Conservation (phyloP, 2,888 invertebrate genomes). For the Eucriotettix oculatus region DNA sequence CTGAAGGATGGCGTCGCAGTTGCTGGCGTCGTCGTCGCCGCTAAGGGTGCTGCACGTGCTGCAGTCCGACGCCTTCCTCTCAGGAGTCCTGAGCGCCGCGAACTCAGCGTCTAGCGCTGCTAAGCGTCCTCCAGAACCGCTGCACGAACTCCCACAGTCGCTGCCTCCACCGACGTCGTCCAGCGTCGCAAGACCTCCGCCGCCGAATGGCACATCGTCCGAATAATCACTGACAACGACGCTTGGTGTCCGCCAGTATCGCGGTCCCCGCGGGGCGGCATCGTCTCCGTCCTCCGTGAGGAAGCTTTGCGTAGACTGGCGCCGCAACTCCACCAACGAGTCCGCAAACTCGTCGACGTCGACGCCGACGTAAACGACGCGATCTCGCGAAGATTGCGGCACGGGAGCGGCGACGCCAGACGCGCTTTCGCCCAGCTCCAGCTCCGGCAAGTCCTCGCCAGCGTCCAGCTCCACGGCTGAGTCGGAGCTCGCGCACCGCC, state of each 20-base stretch:
- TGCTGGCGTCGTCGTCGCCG: conserved; percentile 41
- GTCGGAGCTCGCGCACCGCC: no score
- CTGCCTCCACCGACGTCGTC: conserved; percentile 1
- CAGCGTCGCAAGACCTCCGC: conserved; percentile 10
- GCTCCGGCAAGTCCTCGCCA: no score
- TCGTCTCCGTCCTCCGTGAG: neutral
- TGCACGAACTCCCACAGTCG: conserved; percentile 5
- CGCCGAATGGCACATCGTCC: conserved; percentile 35
- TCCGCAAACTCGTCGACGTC: neutral
- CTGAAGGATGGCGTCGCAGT: conserved; percentile 28
- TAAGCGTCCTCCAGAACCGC: conserved; percentile 3
- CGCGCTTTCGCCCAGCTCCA: no score
- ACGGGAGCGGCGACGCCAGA: no score
- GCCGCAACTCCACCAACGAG: neutral
- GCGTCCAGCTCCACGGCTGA: no score
- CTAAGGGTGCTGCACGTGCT: conserved; percentile 59
- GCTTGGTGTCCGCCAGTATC: conserved; percentile 62
- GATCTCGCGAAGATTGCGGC: no score
- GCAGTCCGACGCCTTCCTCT: conserved; percentile 52
- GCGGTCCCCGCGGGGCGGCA: neutral
- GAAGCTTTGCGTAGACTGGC: neutral
- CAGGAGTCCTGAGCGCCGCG: conserved; percentile 35
- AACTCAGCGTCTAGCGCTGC: conserved; percentile 24
- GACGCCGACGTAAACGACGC: neutral
- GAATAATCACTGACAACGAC: conserved; percentile 80